Evolutionary conservation across 2,888 invertebrate genomes (phyloP).

Genomic region (Caenorhabditis zanzibari): DNA sequence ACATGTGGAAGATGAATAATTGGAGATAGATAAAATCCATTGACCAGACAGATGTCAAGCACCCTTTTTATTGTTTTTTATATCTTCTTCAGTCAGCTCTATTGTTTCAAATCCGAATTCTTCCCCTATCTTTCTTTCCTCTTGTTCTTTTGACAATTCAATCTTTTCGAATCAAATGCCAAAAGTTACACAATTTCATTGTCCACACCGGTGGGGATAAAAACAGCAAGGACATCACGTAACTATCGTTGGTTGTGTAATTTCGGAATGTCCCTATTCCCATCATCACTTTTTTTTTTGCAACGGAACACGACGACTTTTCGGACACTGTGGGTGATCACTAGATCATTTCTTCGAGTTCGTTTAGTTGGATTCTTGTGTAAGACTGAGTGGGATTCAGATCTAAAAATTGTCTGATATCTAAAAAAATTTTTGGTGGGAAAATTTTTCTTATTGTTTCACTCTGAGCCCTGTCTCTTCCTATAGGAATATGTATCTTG

Average conservation of each 20-base stretch:
- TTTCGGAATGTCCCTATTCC: conserved; percentile 48
- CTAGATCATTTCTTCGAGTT: no score
- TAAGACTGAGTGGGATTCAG: no score
- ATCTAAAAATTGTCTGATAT: no score
- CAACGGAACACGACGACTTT: not conserved
- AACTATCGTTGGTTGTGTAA: conserved; percentile 39
- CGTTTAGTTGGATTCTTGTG: no score
- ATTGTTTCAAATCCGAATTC: conserved; percentile 33
- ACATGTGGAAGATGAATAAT: conserved; percentile 28
- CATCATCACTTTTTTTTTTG: conserved; percentile 44
- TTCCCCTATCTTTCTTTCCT: conserved; percentile 39
- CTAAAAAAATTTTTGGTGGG: no score
- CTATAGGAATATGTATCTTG: no score
- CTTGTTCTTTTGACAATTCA: conserved; percentile 29
- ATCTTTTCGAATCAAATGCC: conserved; percentile 39
- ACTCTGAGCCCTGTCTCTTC: no score
- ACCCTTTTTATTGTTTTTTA: conserved; percentile 42
- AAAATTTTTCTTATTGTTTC: no score
- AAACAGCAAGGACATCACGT: conserved; percentile 52
- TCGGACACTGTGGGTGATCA: no score
- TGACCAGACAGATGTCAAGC: conserved; percentile 50
- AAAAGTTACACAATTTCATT: conserved; percentile 52
- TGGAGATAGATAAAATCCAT: conserved; percentile 27
- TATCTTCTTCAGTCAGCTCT: conserved; percentile 23
- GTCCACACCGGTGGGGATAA: conserved; percentile 25